These are phyloP conservation scores for Papilio dardanus DNA, from an alignment of 1,140 invertebrate genomes.

Conservation along the genomic window DNA sequence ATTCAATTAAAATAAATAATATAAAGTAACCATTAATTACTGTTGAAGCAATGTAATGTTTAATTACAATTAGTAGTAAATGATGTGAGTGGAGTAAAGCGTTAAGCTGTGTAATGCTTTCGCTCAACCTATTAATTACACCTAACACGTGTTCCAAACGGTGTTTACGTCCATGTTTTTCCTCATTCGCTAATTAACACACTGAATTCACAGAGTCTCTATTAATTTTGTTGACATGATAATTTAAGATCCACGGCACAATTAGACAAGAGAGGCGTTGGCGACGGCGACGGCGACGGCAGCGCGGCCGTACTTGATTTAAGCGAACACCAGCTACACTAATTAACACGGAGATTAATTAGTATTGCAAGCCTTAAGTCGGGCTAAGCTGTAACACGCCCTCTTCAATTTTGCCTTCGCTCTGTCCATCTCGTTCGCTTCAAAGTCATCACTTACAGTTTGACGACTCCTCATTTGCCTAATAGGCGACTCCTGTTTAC, in stretches of 20 bases:
- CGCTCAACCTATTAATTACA: constrained; percentile 24
- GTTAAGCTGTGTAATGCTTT: constrained; percentile 16
- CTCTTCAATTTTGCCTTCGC: constrained; percentile 51
- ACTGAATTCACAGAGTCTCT: constrained; percentile 22
- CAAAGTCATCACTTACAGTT: constrained; percentile 38
- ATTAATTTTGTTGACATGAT: constrained; percentile 40
- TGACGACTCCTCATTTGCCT: constrained; percentile 36
- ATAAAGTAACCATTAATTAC: background rate
- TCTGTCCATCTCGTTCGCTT: constrained; percentile 41
- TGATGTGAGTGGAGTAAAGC: background rate
- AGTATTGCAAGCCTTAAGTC: constrained; percentile 63
- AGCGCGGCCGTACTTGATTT: constrained; percentile 46
- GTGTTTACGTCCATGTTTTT: constrained; percentile 34
- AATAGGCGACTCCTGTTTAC: constrained; percentile 26
- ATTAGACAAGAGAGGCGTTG: constrained; percentile 42
- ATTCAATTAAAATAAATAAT: background rate
- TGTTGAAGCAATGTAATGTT: constrained; percentile 6
- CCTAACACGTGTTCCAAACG: background rate
- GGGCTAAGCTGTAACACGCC: constrained; percentile 41
- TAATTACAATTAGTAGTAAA: background rate
- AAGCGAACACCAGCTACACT: constrained; percentile 52
- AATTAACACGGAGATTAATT: constrained; percentile 74
- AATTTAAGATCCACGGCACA: constrained; percentile 39
- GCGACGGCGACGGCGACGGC: too few species aligned
- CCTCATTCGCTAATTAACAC: constrained; percentile 34